Conservation (phyloP, 2,113 vertebrate genomes). For the Craseonycteris thonglongyai region DNA sequence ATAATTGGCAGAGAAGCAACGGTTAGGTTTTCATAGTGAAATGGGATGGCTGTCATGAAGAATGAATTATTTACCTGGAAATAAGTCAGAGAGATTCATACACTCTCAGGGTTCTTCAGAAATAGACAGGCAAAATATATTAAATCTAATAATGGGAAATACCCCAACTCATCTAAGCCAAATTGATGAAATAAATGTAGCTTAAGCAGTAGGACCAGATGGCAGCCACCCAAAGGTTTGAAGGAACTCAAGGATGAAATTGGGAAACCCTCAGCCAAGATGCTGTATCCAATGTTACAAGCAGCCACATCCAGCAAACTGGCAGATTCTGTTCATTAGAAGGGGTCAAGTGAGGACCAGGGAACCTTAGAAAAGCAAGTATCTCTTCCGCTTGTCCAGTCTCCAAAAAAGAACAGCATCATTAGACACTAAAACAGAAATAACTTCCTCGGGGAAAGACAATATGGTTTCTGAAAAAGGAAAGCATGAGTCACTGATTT, state of each 20-base stretch:
- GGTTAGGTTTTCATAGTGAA: background rate
- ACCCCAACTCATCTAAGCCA: constrained; percentile 16
- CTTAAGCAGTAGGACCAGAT: constrained; percentile 32
- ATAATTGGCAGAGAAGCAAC: background rate
- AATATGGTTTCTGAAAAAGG: constrained; percentile 47
- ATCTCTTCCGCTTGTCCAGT: constrained; percentile 12
- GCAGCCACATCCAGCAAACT: background rate
- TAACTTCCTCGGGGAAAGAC: constrained; percentile 55
- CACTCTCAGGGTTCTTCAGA: background rate
- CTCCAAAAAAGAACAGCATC: constrained; percentile 23
- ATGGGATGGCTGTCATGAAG: background rate
- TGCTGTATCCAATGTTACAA: background rate
- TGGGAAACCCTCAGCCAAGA: constrained; percentile 16
- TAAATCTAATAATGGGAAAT: background rate
- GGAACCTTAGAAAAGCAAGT: background rate
- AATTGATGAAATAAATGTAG: constrained; percentile 25
- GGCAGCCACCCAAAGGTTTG: constrained; percentile 37
- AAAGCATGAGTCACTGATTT: constrained; percentile 51
- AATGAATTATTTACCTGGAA: constrained; percentile 26
- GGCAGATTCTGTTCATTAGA: constrained; percentile 3
- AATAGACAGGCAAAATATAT: constrained; percentile 31
- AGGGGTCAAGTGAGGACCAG: constrained; percentile 35
- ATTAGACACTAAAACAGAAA: constrained; percentile 49
- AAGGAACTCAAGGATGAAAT: constrained; percentile 63
- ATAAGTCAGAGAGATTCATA: background rate